Conservation (phyloP, 2,113 vertebrate genomes). For the Turnix velox region DNA sequence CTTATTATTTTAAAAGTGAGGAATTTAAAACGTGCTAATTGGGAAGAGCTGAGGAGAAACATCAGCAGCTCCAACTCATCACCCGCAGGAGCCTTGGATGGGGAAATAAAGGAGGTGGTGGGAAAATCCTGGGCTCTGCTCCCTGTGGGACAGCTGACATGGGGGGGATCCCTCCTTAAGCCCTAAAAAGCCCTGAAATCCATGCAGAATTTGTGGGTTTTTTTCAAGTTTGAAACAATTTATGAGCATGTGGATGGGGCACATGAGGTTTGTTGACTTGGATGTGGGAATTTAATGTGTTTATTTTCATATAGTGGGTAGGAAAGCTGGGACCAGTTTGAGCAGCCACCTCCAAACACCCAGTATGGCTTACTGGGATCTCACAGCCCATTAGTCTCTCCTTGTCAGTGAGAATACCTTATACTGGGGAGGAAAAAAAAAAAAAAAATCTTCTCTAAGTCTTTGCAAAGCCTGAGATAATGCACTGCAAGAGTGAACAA, state of each 20-base stretch:
- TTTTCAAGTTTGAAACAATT: not conserved
- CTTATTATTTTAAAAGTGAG: not conserved
- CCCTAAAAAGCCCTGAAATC: not conserved
- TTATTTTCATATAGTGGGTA: fast-evolving
- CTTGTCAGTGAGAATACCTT: not conserved
- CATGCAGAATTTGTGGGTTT: not conserved
- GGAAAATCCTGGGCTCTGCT: not conserved
- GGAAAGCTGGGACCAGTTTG: not conserved
- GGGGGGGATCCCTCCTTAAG: not conserved
- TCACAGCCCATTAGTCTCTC: fast-evolving
- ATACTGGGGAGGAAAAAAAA: not conserved
- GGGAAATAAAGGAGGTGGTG: not conserved
- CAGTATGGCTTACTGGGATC: not conserved
- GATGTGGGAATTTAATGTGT: not conserved
- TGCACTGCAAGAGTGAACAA: conserved; percentile 30
- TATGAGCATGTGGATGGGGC: not conserved
- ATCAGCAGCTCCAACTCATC: not conserved
- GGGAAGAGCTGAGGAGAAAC: not conserved
- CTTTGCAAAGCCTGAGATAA: conserved; percentile 50
- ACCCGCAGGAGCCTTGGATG: not conserved
- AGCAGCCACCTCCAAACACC: not conserved
- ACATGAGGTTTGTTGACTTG: fast-evolving
- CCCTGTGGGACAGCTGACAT: not conserved
- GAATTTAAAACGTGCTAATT: not conserved
- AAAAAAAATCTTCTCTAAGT: conserved; percentile 11